Conservation (phyloP, 2,113 vertebrate species). For the Sprattus sprattus region DNA sequence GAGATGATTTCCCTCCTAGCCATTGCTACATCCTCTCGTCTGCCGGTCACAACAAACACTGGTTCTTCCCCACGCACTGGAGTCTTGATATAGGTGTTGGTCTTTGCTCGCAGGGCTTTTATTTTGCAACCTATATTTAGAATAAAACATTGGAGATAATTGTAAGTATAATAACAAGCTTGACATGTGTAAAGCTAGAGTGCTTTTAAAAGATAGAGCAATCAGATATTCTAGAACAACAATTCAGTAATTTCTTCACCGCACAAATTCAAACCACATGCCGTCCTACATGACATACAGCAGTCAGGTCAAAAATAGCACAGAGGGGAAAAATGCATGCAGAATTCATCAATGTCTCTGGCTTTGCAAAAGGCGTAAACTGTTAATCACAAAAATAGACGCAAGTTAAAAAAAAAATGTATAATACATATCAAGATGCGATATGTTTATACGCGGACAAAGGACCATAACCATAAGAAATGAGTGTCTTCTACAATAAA, state of each 20-base stretch:
- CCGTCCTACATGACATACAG: conserved; percentile 51
- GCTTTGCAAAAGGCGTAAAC: background rate
- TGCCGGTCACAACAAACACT: conserved; percentile 96
- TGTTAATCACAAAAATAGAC: background rate
- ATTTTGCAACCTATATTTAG: conserved; percentile 88
- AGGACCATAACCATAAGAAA: background rate
- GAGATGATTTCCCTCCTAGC: conserved; percentile 97
- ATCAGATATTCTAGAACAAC: conserved; percentile 24
- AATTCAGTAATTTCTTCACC: conserved; percentile 46
- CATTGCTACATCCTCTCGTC: conserved; percentile 97
- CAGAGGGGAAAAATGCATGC: conserved; percentile 28
- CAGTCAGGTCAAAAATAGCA: conserved; percentile 57
- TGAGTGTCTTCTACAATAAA: background rate
- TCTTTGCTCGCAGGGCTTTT: conserved; percentile 96
- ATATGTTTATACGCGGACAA: background rate
- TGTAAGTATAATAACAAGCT: conserved; percentile 30
- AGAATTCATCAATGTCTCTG: conserved; percentile 31
- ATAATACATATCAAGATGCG: background rate
- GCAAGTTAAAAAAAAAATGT: background rate
- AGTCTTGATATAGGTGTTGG: conserved; percentile 99
- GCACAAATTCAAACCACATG: conserved; percentile 68
- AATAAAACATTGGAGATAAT: conserved; percentile 26
- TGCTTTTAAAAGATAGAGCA: background rate
- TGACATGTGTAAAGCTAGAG: conserved; percentile 15
- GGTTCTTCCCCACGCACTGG: conserved; percentile 97